A percentile compares a stretch with the other conserved stretches of the same genome.
Evolutionary conservation across 2,797 vertebrate species (phyloP).

Genomic region (Anguilla megastoma): DNA sequence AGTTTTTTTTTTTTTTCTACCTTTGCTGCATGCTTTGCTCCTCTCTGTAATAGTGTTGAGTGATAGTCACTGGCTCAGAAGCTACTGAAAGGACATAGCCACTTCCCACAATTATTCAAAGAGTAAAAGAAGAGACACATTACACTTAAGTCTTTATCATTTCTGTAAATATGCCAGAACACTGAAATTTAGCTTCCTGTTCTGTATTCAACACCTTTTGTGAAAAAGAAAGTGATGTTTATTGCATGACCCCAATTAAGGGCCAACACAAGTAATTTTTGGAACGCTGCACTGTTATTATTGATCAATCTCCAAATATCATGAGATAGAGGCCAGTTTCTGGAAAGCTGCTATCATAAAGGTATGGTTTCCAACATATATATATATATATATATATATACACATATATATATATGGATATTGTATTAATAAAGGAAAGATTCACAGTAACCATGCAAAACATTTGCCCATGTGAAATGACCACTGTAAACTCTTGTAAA

Average conservation of each 20-base stretch:
- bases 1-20: constrained; percentile 34
- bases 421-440: not conserved
- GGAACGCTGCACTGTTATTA: not conserved
- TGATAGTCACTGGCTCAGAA: not conserved
- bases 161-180: constrained; percentile 17
- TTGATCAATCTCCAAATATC: not conserved
- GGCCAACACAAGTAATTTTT: not conserved
- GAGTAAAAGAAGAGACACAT: not conserved
- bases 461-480: not conserved
- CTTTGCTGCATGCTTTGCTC: constrained; percentile 21
- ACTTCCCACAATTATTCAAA: constrained; percentile 5
- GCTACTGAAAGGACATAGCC: not conserved
- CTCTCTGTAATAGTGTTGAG: not conserved
- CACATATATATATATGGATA: not conserved
- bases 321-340: not conserved
- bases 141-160: not conserved
- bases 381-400: too few relatives aligned
- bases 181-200: not conserved
- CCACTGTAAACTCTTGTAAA: too few relatives aligned
- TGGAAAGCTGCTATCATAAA: not conserved
- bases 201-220: not conserved
- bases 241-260: not conserved
- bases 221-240: not conserved
- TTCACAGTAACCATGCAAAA: not conserved
- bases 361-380: not conserved